phyloP scores from a whole-genome alignment of 1,140 invertebrate species.

The Euwallacea fornicatus region DNA sequence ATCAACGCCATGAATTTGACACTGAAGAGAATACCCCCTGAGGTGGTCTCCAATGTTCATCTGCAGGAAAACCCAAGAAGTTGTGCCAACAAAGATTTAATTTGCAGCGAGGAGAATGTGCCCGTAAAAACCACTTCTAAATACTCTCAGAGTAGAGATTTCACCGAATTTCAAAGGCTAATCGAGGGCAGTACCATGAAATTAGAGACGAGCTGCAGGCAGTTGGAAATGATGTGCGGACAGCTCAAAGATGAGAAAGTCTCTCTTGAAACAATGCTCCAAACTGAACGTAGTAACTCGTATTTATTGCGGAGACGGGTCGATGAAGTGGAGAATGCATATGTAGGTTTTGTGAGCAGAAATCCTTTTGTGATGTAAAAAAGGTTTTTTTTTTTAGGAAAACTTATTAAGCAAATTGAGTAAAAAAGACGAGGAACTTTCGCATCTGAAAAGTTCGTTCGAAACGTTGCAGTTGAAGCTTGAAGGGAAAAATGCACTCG shows the following conservation, averaged over 20 bases:
- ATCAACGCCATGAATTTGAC: constrained; percentile 49
- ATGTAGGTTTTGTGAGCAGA: constrained; percentile 31
- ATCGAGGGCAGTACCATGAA: constrained; percentile 50
- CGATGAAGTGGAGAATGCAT: constrained; percentile 42
- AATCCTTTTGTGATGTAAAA: neutral
- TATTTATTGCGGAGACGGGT: constrained; percentile 44
- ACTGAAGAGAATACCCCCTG: constrained; percentile 48
- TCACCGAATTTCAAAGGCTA: constrained; percentile 45
- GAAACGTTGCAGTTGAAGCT: constrained; percentile 10
- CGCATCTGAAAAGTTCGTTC: constrained; percentile 15
- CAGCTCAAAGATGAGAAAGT: constrained; percentile 49
- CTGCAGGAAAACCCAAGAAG: constrained; percentile 37
- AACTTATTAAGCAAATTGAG: constrained; percentile 20
- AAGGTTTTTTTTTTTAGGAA: constrained; percentile 5
- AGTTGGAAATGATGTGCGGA: constrained; percentile 48
- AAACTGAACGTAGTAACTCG: constrained; percentile 43
- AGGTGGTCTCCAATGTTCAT: constrained; percentile 45
- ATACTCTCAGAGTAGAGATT: constrained; percentile 24
- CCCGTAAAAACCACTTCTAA: constrained; percentile 10
- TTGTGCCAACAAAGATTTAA: no score
- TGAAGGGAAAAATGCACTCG: neutral
- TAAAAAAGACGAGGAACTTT: constrained; percentile 40
- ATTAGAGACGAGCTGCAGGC: constrained; percentile 48
- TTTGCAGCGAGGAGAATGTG: constrained; percentile 32
- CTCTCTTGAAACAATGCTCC: constrained; percentile 44